Evolutionary conservation across 2,888 invertebrate species (phyloP).

Genomic region (Latrodectus elegans): DNA sequence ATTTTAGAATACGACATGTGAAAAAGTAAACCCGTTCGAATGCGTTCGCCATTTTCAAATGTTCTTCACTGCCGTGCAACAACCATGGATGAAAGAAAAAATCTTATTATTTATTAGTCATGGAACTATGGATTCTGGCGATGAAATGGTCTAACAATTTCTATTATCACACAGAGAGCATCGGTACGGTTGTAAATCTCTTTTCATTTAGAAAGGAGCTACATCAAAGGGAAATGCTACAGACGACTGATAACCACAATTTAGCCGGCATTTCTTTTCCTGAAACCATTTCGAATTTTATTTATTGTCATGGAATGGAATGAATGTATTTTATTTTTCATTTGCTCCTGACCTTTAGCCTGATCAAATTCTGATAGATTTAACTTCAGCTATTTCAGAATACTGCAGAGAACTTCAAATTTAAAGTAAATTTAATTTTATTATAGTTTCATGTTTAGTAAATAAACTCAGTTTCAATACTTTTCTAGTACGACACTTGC

Average conservation of each 20-base stretch:
- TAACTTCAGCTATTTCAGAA: too few relatives aligned
- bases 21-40: too few relatives aligned
- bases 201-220: conserved; percentile 7
- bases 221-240: background rate
- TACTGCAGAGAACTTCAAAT: too few relatives aligned
- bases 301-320: background rate
- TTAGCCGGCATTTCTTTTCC: background rate
- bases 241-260: background rate
- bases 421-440: too few relatives aligned
- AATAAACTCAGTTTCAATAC: too few relatives aligned
- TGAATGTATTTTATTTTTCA: background rate
- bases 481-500: too few relatives aligned
- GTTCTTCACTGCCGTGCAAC: too few relatives aligned
- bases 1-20: too few relatives aligned
- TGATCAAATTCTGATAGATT: too few relatives aligned
- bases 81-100: background rate
- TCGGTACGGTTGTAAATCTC: conserved; percentile 17
- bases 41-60: too few relatives aligned
- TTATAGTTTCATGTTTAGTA: too few relatives aligned
- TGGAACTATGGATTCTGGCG: background rate
- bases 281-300: background rate
- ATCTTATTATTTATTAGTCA: conserved; percentile 28
- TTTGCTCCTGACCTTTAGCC: background rate
- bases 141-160: conserved; percentile 31
- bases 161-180: conserved; percentile 27